A percentile compares a stretch with the other conserved stretches of the same genome.
Conservation (phyloP, 1,140 invertebrate genomes). For the Neotoxoptera formosana region DNA sequence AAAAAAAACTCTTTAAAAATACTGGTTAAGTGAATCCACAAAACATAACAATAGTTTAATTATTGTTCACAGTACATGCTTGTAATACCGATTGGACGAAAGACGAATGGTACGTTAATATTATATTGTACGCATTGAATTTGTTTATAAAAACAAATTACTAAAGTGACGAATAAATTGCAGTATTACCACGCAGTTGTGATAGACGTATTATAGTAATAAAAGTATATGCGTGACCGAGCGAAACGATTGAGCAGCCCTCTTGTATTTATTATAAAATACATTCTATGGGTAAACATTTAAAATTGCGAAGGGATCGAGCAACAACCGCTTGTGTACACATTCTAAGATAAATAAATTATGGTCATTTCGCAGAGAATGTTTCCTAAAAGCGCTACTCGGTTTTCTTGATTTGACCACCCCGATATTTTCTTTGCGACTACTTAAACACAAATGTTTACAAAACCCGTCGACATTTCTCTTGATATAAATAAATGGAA, state of each 20-base stretch:
- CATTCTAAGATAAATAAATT: constrained; percentile 17
- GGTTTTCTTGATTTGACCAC: constrained; percentile 23
- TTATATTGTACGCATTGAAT: neutral
- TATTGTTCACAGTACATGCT: neutral
- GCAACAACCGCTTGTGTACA: neutral
- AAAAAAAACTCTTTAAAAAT: neutral
- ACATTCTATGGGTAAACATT: neutral
- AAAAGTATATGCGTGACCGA: neutral
- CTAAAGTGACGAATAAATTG: neutral
- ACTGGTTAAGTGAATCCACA: neutral
- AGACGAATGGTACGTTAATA: neutral
- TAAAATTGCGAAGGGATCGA: neutral
- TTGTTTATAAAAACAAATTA: neutral
- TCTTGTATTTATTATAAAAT: neutral
- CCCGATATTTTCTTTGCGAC: neutral
- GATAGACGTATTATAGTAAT: neutral
- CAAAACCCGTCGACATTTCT: neutral
- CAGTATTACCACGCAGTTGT: neutral
- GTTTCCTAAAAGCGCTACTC: constrained; percentile 21
- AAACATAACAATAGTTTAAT: neutral
- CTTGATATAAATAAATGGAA: constrained; percentile 1
- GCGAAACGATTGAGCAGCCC: neutral
- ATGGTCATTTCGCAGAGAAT: neutral
- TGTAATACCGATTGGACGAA: neutral
- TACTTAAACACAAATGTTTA: neutral